A percentile compares a stretch with the other conserved stretches of the same genome.
Conservation (phyloP, 2,797 vertebrate genomes). For the Anniella stebbinsi region DNA sequence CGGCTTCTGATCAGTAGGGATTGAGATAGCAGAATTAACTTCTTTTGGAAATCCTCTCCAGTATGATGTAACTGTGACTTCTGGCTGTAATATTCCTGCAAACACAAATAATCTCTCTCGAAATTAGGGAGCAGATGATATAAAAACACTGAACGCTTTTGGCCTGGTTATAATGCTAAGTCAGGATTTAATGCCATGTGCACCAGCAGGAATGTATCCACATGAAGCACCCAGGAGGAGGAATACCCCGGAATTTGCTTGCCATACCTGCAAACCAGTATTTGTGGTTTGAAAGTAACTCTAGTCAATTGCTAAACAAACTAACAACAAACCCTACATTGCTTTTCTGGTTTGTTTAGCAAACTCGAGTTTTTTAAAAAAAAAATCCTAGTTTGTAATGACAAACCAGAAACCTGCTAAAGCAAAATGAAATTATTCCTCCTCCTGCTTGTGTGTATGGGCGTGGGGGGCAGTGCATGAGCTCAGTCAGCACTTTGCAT, state of each 20-base stretch:
- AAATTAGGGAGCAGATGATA: not conserved
- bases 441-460: no score
- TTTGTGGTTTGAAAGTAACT: no score
- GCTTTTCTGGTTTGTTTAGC: no score
- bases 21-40: slow-evolving; percentile 87
- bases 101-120: slow-evolving; percentile 15
- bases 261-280: no score
- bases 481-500: no score
- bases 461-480: no score
- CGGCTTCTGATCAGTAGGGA: slow-evolving; percentile 81
- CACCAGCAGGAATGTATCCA: not conserved
- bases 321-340: no score
- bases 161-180: not conserved
- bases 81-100: slow-evolving; percentile 80
- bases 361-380: no score
- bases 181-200: not conserved
- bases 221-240: not conserved
- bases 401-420: no score
- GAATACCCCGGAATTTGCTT: no score
- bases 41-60: slow-evolving; percentile 81
- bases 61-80: slow-evolving; percentile 73
- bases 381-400: not conserved
- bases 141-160: not conserved
- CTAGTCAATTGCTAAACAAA: no score
- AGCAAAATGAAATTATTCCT: no score